phyloP scores from a whole-genome alignment of 2,113 vertebrate species.

The Thermophis baileyi region DNA sequence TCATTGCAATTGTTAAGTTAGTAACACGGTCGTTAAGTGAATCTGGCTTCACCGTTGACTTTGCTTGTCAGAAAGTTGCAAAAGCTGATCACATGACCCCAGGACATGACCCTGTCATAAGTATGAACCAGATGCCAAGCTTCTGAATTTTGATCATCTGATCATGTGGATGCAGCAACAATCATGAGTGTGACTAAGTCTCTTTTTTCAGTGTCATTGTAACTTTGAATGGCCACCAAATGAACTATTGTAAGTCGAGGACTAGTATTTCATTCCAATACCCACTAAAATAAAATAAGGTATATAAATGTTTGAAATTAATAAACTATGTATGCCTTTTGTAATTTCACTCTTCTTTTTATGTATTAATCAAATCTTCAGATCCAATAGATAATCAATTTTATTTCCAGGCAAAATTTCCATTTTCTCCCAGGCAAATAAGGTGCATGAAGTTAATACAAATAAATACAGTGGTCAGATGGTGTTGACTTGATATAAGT shows the following conservation, averaged over 20 bases:
- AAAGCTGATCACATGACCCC: too few relatives aligned
- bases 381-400: not conserved
- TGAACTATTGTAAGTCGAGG: not conserved
- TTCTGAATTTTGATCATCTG: not conserved
- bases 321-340: not conserved
- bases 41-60: not conserved
- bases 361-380: not conserved
- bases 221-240: not conserved
- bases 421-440: not conserved
- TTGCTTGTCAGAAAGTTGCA: too few relatives aligned
- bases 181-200: not conserved
- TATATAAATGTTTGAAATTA: not conserved
- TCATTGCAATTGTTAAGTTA: not conserved
- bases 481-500: not conserved
- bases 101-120: too few relatives aligned
- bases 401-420: not conserved
- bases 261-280: not conserved
- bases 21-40: not conserved
- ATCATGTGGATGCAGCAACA: too few relatives aligned
- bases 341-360: not conserved
- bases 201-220: not conserved
- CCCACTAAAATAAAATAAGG: not conserved
- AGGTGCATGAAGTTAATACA: not conserved
- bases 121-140: not conserved
- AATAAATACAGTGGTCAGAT: not conserved